Evolutionary conservation across 2,888 invertebrate species (phyloP), one percentile per base, ranked within the genome.

Genomic region (Drosophila hamatofila): DNA sequence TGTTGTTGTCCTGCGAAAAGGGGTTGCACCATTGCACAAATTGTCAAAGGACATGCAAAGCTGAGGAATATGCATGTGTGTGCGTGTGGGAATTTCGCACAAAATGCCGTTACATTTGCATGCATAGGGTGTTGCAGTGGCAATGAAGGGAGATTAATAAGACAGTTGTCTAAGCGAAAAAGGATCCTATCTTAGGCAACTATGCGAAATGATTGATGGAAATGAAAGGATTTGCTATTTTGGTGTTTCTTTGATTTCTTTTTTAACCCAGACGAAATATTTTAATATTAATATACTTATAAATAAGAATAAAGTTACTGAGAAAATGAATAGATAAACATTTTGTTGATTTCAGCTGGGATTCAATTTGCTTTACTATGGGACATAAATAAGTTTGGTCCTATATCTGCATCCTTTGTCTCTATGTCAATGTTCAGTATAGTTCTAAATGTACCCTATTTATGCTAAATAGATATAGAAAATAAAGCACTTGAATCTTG

Each of bases 71-170:
- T 21, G 35, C 16, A 55, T 63, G 62, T 51, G 41, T 65, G 62
- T 48, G 35, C 9, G 44, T 72, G 58, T 83, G 80, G 75, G 83
- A 83, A 83, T 78, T 78, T 71, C 3, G 9, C 16, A 12, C 23
- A 33, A 67, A 72, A 82, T 83, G 16, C 78, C 81, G 67, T 78
- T 83, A 75, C 73, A 73, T 73, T 74, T 63, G 63, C 67, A 71
- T 67, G 52, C 56, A 5, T 14, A 44, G 56, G 58, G 39, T 11
- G n/a, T n/a, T n/a, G n/a, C n/a, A n/a, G n/a, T n/a, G n/a, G n/a
- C n/a, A n/a, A n/a, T n/a, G n/a, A n/a, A n/a, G n/a, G 51, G 35
- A 35, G 25, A 44, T 16, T 30, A 16, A 39, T 44, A 9, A 33
- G 59, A 52, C 6, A 51, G 27, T 12, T 42, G 16, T 0, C 21